These are phyloP conservation scores for Ophthalmolycus amberensis DNA, from an alignment of 2,113 vertebrate genomes.

Conservation along the genomic window DNA sequence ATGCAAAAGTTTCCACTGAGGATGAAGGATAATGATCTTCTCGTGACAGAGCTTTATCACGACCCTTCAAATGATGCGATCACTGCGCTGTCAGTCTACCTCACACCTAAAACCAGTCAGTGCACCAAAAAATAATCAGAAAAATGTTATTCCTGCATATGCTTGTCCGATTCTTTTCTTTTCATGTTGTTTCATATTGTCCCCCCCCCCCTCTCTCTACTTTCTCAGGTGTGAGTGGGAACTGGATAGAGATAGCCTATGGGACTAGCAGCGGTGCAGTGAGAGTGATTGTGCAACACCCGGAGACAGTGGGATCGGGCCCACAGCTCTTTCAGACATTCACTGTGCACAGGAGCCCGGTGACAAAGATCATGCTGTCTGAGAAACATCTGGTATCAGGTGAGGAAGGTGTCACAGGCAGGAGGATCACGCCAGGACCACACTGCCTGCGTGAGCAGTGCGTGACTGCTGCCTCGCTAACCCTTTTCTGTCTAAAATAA, in stretches of 20 bases:
- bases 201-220: background rate
- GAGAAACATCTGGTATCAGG: conserved; percentile 98
- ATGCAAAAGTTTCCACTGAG: conserved; percentile 98
- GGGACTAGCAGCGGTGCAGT: conserved; percentile 97
- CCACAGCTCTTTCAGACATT: conserved; percentile 98
- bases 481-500: background rate
- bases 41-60: conserved; percentile 96
- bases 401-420: conserved; percentile 65
- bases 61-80: conserved; percentile 97
- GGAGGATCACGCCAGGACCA: background rate
- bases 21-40: conserved; percentile 98
- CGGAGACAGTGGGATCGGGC: conserved; percentile 95
- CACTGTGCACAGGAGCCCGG: conserved; percentile 95
- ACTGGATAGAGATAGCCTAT: conserved; percentile 98
- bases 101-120: conserved; percentile 98
- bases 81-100: conserved; percentile 96
- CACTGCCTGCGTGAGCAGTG: background rate
- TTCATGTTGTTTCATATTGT: background rate
- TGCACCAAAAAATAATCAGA: conserved; percentile 32
- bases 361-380: conserved; percentile 97
- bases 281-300: conserved; percentile 96
- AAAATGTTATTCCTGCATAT: background rate
- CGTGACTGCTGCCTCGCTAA: background rate
- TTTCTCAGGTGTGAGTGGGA: conserved; percentile 92
- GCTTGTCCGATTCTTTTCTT: background rate